Evolutionary conservation across 2,888 invertebrate genomes (phyloP).

Genomic region (Nowickia ferox): DNA sequence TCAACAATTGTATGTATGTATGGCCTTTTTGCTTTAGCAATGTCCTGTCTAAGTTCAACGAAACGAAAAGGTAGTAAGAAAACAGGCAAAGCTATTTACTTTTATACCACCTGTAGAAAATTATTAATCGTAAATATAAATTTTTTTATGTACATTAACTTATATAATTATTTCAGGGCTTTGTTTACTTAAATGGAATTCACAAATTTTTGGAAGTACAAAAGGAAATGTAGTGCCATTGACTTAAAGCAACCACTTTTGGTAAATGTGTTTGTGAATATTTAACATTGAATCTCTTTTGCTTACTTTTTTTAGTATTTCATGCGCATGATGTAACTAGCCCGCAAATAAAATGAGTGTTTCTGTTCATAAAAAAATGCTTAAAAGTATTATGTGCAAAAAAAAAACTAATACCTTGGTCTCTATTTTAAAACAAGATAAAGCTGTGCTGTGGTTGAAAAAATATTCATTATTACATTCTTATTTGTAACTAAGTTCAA

Average conservation of each 20-base stretch:
- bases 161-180: not conserved
- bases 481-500: not conserved
- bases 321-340: no score
- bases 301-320: no score
- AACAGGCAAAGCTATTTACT: conserved; percentile 17
- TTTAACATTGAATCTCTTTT: no score
- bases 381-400: no score
- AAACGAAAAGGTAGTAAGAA: not conserved
- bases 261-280: no score
- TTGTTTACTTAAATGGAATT: not conserved
- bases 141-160: not conserved
- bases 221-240: not conserved
- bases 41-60: conserved; percentile 9
- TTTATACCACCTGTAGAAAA: conserved; percentile 4
- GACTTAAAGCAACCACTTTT: no score
- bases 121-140: not conserved
- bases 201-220: not conserved
- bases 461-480: not conserved
- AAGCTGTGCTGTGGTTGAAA: not conserved
- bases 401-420: no score
- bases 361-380: no score
- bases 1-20: conserved; percentile 61
- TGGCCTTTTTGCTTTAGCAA: conserved; percentile 59
- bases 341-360: no score
- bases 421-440: not conserved